Percentiles rank a stretch among this genome's conserved stretches.
phyloP scores from a whole-genome alignment of 2,113 vertebrate genomes.

The Telmatochromis brachygnathus region DNA sequence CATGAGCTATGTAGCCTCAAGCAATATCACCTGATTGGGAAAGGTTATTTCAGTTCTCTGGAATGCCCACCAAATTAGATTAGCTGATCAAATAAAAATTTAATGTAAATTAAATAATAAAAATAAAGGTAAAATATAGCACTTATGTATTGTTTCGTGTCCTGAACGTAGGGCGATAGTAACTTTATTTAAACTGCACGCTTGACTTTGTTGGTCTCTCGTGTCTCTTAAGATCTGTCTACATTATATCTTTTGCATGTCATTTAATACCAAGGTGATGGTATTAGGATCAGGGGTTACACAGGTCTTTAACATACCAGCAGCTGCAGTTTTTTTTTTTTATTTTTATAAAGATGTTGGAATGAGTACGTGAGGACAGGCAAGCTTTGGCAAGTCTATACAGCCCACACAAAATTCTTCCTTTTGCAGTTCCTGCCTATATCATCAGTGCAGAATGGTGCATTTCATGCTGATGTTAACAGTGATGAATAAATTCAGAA shows the following conservation, averaged over 20 bases:
- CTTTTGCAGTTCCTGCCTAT: background rate
- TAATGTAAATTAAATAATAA: background rate
- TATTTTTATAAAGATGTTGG: background rate
- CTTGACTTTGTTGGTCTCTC: background rate
- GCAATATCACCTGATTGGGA: background rate
- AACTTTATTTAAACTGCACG: background rate
- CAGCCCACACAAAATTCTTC: background rate
- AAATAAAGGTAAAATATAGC: background rate
- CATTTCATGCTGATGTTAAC: background rate
- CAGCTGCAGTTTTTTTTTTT: background rate
- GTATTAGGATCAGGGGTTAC: background rate
- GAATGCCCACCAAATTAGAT: background rate
- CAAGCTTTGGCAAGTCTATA: background rate
- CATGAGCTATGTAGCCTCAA: background rate
- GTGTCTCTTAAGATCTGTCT: background rate
- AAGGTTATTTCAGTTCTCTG: background rate
- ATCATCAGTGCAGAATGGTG: background rate
- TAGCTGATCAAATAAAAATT: background rate
- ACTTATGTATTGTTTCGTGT: background rate
- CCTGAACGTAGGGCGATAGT: background rate
- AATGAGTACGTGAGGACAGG: background rate
- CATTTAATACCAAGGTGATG: background rate
- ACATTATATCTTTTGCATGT: background rate
- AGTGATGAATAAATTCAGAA: background rate
- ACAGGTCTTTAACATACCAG: background rate